These are phyloP conservation scores for Sciaenops ocellatus DNA, from an alignment of 2,797 vertebrate genomes.

Conservation along the genomic window DNA sequence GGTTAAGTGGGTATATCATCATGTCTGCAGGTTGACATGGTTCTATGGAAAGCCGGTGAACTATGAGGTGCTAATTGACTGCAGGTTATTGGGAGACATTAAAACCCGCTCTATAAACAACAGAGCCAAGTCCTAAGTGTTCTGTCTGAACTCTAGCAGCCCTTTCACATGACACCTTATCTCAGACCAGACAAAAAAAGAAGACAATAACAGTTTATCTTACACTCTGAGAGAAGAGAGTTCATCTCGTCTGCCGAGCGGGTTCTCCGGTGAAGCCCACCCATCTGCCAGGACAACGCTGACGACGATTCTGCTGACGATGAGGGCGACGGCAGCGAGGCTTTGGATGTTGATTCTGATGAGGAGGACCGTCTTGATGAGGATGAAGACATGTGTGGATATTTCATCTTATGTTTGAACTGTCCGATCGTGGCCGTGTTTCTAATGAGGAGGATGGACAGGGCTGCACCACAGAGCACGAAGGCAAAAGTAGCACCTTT, in stretches of 20 bases:
- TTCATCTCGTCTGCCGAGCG: constrained; percentile 87
- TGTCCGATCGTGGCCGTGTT: constrained; percentile 85
- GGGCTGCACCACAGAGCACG: constrained; percentile 92
- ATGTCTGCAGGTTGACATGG: not conserved
- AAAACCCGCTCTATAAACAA: constrained; percentile 66
- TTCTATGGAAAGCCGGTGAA: constrained; percentile 44
- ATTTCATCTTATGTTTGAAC: constrained; percentile 60
- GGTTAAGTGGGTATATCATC: not conserved
- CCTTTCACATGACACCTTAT: constrained; percentile 55
- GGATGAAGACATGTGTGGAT: constrained; percentile 52
- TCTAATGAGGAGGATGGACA: constrained; percentile 92
- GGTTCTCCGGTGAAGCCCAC: constrained; percentile 82
- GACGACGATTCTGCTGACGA: constrained; percentile 50
- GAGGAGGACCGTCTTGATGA: constrained; percentile 54
- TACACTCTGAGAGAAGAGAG: constrained; percentile 94
- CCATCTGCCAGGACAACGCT: constrained; percentile 44
- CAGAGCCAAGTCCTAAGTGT: constrained; percentile 43
- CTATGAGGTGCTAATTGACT: constrained; percentile 69
- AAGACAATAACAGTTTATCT: constrained; percentile 76
- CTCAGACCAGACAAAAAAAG: constrained; percentile 30
- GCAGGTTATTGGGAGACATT: constrained; percentile 43
- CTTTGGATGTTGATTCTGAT: constrained; percentile 41
- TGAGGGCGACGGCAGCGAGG: constrained; percentile 23
- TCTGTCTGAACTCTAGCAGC: constrained; percentile 23
- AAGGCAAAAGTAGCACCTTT: constrained; percentile 94